phyloP scores from a whole-genome alignment of 2,113 vertebrate species.

The Bungarus multicinctus region DNA sequence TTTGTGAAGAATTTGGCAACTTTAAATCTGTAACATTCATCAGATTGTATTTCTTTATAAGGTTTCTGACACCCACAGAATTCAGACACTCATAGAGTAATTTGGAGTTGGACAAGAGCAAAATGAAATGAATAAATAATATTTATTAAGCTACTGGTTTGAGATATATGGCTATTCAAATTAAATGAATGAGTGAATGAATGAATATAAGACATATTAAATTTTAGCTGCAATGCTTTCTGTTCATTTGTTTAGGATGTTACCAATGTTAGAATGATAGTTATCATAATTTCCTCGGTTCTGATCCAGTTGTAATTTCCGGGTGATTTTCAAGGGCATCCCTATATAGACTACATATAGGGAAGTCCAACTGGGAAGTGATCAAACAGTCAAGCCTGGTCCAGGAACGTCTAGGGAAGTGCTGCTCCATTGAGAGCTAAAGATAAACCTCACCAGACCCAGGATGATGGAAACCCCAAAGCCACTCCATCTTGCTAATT shows the following conservation, averaged over 20 bases:
- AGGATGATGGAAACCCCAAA: not conserved
- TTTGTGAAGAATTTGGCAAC: not conserved
- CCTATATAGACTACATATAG: not conserved
- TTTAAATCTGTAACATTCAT: not conserved
- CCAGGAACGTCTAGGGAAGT: not conserved
- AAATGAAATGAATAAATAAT: not conserved
- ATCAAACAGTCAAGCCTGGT: not conserved
- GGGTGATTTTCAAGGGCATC: not conserved
- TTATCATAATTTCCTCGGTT: not conserved
- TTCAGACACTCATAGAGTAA: not conserved
- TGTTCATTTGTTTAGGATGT: not conserved
- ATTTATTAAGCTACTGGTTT: not conserved
- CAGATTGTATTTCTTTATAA: not conserved
- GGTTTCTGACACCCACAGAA: not conserved
- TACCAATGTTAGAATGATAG: not conserved
- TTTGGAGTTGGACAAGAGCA: not conserved
- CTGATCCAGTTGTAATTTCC: not conserved
- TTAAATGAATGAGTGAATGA: not conserved
- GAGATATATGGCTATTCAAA: not conserved
- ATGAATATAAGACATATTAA: not conserved
- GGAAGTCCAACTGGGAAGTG: not conserved
- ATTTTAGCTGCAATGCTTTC: not conserved
- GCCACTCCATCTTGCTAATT: not conserved
- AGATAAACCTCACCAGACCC: not conserved
- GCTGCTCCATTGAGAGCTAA: not conserved